These are phyloP conservation scores for Chaetogeoica ovagalla DNA, from an alignment of 2,888 invertebrate species.

Conservation along the genomic window DNA sequence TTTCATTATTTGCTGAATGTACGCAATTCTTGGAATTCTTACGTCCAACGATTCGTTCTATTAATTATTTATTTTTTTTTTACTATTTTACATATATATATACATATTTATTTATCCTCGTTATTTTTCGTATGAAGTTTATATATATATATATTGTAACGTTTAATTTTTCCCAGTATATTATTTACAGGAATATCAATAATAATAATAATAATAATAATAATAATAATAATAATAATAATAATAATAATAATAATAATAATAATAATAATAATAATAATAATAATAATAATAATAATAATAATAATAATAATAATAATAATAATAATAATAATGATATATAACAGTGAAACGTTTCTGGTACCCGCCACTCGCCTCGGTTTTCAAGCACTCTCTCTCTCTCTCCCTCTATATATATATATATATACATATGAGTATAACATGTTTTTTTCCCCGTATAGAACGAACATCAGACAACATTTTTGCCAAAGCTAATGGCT, in stretches of 20 bases:
- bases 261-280: not conserved
- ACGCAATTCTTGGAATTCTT: too few relatives aligned
- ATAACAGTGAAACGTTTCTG: not conserved
- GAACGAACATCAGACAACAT: slow-evolving; percentile 3
- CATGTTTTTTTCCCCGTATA: not conserved
- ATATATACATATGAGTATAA: too few relatives aligned
- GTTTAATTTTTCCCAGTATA: too few relatives aligned
- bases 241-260: not conserved
- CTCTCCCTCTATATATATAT: too few relatives aligned
- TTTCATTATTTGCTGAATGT: too few relatives aligned
- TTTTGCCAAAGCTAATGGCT: slow-evolving; percentile 21
- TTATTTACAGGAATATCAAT: too few relatives aligned
- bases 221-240: not conserved
- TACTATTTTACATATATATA: too few relatives aligned
- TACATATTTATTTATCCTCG: too few relatives aligned
- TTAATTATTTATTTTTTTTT: too few relatives aligned
- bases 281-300: not conserved
- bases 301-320: not conserved
- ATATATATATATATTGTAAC: too few relatives aligned
- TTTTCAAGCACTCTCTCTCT: slow-evolving; percentile 9
- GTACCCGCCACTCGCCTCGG: not conserved
- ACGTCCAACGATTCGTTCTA: too few relatives aligned
- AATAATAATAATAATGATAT: not conserved
- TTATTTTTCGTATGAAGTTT: too few relatives aligned
- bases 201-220: not conserved